Percentiles rank a stretch among this genome's conserved stretches.
These are phyloP conservation scores for Poliocrania exsul DNA, from an alignment of 2,797 vertebrate genomes.

Conservation along the genomic window DNA sequence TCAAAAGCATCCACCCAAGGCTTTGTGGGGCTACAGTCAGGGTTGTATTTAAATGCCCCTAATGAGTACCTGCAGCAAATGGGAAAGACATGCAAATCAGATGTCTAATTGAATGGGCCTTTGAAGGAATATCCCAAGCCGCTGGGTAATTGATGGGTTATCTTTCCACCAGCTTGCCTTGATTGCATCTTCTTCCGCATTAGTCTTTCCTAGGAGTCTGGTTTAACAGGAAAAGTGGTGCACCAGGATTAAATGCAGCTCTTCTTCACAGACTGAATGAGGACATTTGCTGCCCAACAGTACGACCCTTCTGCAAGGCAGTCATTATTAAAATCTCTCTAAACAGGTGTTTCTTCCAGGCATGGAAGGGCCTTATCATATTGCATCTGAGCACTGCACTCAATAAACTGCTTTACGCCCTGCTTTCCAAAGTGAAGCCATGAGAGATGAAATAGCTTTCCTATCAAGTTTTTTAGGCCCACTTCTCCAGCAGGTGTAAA, in stretches of 20 bases:
- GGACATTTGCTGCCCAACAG: neutral
- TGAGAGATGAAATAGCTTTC: neutral
- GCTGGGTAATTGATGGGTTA: constrained; percentile 70
- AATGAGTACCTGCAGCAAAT: constrained; percentile 68
- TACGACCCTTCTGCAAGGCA: constrained; percentile 18
- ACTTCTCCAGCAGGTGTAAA: neutral
- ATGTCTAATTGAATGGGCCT: constrained; percentile 67
- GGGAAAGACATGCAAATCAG: constrained; percentile 71
- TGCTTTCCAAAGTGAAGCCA: neutral
- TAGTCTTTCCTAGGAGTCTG: constrained; percentile 56
- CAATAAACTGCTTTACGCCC: neutral
- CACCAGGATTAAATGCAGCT: neutral
- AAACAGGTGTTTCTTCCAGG: constrained; percentile 23
- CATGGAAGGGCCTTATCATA: neutral
- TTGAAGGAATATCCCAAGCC: constrained; percentile 69
- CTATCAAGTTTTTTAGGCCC: neutral
- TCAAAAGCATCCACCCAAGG: constrained; percentile 67
- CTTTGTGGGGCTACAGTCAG: constrained; percentile 63
- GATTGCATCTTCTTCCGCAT: constrained; percentile 61
- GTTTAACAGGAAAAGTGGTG: constrained; percentile 61
- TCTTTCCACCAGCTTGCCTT: constrained; percentile 48
- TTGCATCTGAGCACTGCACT: neutral
- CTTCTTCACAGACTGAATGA: neutral
- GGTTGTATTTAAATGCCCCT: constrained; percentile 67
- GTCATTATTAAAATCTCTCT: constrained; percentile 3